Base-by-base conservation (phyloP, 1,140 invertebrate genomes). In the Bradysia coprophila region DNA sequence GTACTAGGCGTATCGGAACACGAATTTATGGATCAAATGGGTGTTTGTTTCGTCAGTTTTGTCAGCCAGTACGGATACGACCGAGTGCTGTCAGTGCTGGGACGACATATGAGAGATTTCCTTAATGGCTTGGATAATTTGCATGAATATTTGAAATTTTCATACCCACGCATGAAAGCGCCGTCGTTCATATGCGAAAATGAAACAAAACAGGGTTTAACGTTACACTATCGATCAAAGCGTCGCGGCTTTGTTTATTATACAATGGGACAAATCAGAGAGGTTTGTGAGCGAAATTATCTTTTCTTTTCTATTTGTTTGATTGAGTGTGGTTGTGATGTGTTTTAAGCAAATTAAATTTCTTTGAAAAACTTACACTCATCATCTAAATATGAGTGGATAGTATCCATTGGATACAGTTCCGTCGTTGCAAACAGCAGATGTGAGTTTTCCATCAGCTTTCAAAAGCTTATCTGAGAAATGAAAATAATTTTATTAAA, bases 121-220 rank as follows among this genome's bases (percentile, higher is more conserved):
- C 72, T 97, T 1, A 96, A 95, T 54, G 91, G 91, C 40, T 64
- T 97, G 48, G 92, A 96, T 63, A 97, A 96, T 67, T 69, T 97
- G 21, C 93, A 98, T 59, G 92, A 97, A 59, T 97, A 98, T 59
- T 67, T 98, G 2, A 91, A 91, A 62, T 92, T 95, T 64, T 94
- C 89, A 20, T 97, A 96, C 59, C 91, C 92, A 0, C 71, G 86
- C 51, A 82, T 93, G 74, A 51, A 58, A 45, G 89, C 93, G 0
- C 93, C 93, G 1, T 93, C 88, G 41, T 96, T 96, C 57, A 94
- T 94, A 49, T 93, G 91, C 54, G 90, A 95, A 61, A 89, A 92
- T 54, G 93, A 98, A 62, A 88, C 85, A 0, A 72, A 80, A 40
- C 78, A 84, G 55, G 92, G 93, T 3, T 65, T 96, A 34, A 90